A percentile compares a stretch with the other conserved stretches of the same genome.
Evolutionary conservation across 2,888 invertebrate genomes (phyloP).

Genomic region (Athrips mouffetella): DNA sequence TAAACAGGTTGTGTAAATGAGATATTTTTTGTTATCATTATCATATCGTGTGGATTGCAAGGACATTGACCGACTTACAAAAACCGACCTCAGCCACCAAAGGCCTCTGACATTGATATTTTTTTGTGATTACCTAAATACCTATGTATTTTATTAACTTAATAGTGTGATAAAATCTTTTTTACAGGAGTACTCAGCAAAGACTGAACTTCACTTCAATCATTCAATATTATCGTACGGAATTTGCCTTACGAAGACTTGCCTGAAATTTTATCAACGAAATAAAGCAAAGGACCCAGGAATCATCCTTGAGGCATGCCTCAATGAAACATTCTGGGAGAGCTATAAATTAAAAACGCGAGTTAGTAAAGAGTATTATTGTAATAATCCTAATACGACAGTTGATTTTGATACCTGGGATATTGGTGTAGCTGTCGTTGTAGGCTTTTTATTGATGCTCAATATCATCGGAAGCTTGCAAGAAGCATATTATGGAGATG

Average conservation of each 20-base stretch:
- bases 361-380: conserved; percentile 34
- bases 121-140: too few relatives aligned
- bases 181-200: not conserved
- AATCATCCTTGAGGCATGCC: conserved; percentile 51
- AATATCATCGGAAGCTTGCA: too few relatives aligned
- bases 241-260: not conserved
- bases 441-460: conserved; percentile 47
- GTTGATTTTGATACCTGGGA: conserved; percentile 42
- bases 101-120: too few relatives aligned
- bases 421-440: conserved; percentile 43
- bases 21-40: too few relatives aligned
- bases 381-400: not conserved
- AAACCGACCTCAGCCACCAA: too few relatives aligned
- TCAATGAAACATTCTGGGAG: conserved; percentile 49
- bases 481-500: too few relatives aligned
- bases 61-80: too few relatives aligned
- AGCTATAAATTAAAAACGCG: conserved; percentile 51
- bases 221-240: not conserved
- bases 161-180: too few relatives aligned
- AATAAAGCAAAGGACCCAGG: conserved; percentile 34
- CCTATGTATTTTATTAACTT: too few relatives aligned
- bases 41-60: too few relatives aligned
- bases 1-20: too few relatives aligned
- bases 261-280: not conserved
- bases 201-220: not conserved